Percentiles rank a stretch among this genome's conserved stretches.
Conservation (phyloP, 2,797 vertebrate genomes). For the Yasuhikotakia modesta region DNA sequence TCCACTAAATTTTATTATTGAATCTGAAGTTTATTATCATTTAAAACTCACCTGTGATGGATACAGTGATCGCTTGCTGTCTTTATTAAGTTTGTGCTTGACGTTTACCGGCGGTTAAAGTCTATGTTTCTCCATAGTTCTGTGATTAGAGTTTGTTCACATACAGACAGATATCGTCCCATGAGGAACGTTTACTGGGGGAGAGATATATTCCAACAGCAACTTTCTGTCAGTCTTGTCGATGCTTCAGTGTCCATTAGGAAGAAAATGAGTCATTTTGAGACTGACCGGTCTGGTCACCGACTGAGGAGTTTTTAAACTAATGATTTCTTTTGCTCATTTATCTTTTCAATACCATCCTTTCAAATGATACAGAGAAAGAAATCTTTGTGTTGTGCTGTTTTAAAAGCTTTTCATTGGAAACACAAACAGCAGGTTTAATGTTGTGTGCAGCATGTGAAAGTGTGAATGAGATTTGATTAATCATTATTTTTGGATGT, state of each 20-base stretch:
- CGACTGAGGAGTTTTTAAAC: not conserved
- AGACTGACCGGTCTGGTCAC: not conserved
- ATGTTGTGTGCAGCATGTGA: not conserved
- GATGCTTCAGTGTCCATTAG: constrained; percentile 16
- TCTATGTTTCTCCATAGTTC: not conserved
- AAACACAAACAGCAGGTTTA: not conserved
- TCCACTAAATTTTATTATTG: no score
- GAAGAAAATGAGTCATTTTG: constrained; percentile 15
- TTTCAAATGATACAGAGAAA: not conserved
- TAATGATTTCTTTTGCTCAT: constrained; percentile 12
- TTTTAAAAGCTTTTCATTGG: not conserved
- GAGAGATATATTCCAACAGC: constrained; percentile 7
- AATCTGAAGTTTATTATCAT: no score
- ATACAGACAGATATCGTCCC: no score
- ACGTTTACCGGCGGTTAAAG: not conserved
- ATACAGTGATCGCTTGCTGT: no score
- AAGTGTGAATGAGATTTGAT: not conserved
- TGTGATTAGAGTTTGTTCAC: not conserved
- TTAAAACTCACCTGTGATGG: no score
- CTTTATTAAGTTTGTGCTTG: no score
- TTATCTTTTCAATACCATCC: constrained; percentile 15
- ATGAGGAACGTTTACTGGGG: constrained; percentile 5
- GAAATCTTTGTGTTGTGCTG: not conserved
- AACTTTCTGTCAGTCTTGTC: not conserved
- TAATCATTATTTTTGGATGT: not conserved